Evolutionary conservation across 2,888 invertebrate genomes (phyloP), one percentile per base, ranked within the genome.

Genomic region (Trichopoda pennipes): DNA sequence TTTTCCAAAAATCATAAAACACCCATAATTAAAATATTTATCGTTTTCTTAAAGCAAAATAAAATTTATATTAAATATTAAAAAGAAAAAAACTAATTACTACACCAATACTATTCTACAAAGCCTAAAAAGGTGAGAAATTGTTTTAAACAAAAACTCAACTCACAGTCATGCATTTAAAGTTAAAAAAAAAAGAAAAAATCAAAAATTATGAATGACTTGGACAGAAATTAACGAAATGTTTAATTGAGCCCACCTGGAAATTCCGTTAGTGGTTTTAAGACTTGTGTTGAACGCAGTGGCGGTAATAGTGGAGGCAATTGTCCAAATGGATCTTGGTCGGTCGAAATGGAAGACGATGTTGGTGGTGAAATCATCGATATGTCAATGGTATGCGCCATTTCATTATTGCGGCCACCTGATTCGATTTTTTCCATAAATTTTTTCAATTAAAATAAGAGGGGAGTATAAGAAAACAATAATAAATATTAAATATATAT

Each of bases 301-400:
- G 91, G 91, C 89, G 91, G 91, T 88, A 91, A 91, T 88, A 91
- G 88, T 88, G 91, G 91, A 87, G 91, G 91, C 90, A 91, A 87
- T 87, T 91, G 91, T 89, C 91, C 91, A 88, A 89, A 89, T 87
- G 91, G 91, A 90, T 91, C 91, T 88, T 90, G 91, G 88, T 91
- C 91, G 91, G 91, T 91, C 87, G 91, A 91, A 88, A 90, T 90
- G 88, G 91, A 91, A 88, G 91, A 91, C 89, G 91, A 90, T 79
- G 82, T 82, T 87, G 91, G 91, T 87, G 91, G 91, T 88, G 91
- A 91, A 90, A 91, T 91, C 91, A 91, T 91, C 91, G 91, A 91
- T 88, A 90, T 89, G 87, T 90, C 90, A 90, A 89, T 89, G 88
- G 89, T 87, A 88, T 90, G 90, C 89, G 91, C 91, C 91, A 91